These are phyloP conservation scores for Hemistola chrysoprasaria DNA, from an alignment of 2,888 invertebrate genomes.

Conservation along the genomic window DNA sequence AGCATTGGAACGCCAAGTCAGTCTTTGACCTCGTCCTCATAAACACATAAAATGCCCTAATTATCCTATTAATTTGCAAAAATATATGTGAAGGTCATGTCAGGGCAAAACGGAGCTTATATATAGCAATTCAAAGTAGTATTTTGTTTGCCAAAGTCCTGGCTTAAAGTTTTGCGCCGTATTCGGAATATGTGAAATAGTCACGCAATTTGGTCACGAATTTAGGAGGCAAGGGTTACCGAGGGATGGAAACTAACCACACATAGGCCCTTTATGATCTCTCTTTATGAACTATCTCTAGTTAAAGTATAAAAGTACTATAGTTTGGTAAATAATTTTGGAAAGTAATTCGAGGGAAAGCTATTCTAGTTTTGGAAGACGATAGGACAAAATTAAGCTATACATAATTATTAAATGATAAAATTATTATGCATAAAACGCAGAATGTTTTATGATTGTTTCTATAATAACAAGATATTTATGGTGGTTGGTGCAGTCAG, in stretches of 20 bases:
- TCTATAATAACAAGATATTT: no score
- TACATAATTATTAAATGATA: no score
- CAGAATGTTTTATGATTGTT: no score
- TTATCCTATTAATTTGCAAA: slow-evolving; percentile 42
- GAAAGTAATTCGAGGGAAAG: no score
- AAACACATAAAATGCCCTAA: slow-evolving; percentile 21
- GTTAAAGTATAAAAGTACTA: no score
- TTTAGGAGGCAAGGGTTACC: slow-evolving; percentile 19
- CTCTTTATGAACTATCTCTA: no score
- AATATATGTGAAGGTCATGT: slow-evolving; percentile 20
- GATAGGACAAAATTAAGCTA: no score
- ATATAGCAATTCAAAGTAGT: slow-evolving; percentile 19
- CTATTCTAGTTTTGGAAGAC: no score
- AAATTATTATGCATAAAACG: no score
- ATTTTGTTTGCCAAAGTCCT: slow-evolving; percentile 17
- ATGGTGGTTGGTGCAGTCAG: no score
- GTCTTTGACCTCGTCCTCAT: slow-evolving; percentile 14
- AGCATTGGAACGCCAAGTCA: slow-evolving; percentile 8
- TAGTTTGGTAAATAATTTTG: no score
- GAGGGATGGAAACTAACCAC: slow-evolving; percentile 2
- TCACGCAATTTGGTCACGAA: slow-evolving; percentile 52
- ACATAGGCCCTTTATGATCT: no score
- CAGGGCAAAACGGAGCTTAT: slow-evolving; percentile 25
- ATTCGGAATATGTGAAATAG: slow-evolving; percentile 32
- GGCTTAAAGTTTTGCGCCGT: slow-evolving; percentile 22